Evolutionary conservation across 2,113 vertebrate genomes (phyloP).

Genomic region (Meriones unguiculatus): DNA sequence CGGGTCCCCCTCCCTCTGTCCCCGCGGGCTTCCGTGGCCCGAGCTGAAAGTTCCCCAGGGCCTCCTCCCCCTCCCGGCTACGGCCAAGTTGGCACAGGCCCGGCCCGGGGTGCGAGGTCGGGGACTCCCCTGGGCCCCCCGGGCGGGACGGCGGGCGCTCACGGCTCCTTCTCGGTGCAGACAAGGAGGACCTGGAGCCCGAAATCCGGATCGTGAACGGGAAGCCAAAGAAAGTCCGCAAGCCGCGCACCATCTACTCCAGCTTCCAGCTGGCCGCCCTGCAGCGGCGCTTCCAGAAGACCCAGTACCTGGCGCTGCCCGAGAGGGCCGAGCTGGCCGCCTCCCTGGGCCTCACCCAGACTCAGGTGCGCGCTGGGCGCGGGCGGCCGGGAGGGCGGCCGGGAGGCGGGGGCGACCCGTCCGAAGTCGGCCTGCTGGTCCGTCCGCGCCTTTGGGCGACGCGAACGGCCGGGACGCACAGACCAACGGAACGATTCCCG

Average conservation of each 20-base stretch:
- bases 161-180: conserved; percentile 85
- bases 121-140: neutral
- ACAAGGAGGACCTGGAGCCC: conserved; percentile 97
- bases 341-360: conserved; percentile 97
- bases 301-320: conserved; percentile 97
- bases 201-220: conserved; percentile 98
- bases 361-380: conserved; percentile 90
- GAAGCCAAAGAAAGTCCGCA: conserved; percentile 99
- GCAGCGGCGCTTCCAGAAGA: conserved; percentile 98
- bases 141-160: neutral
- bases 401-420: neutral
- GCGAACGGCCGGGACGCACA: neutral
- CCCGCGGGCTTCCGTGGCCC: neutral
- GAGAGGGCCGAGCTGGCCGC: conserved; percentile 98
- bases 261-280: conserved; percentile 98
- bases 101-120: neutral
- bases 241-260: conserved; percentile 98
- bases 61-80: neutral
- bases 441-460: neutral
- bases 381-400: neutral
- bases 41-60: too few relatives aligned
- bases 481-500: neutral
- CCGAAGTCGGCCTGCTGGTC: too few relatives aligned
- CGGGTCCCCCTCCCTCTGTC: neutral
- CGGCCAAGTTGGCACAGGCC: neutral